Evolutionary conservation across 2,888 invertebrate species (phyloP).

Genomic region (Apamea crenata): DNA sequence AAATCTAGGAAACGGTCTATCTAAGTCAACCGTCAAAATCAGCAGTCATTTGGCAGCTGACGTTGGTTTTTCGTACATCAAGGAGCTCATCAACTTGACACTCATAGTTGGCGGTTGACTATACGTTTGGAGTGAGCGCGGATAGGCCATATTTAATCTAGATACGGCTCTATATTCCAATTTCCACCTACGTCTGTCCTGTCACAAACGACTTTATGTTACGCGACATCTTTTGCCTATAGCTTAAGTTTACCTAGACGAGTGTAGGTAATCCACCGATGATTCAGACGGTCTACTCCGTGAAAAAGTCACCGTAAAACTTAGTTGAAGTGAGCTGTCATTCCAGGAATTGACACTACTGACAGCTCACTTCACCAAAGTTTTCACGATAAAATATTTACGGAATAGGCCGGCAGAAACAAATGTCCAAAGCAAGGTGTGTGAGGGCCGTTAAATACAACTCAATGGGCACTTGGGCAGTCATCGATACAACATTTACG

Average conservation of each 20-base stretch:
- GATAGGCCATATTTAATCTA: too few relatives aligned
- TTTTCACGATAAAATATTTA: not conserved
- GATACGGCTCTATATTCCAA: too few relatives aligned
- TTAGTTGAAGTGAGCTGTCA: not conserved
- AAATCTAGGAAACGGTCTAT: not conserved
- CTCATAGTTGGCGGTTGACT: too few relatives aligned
- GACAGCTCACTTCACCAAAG: not conserved
- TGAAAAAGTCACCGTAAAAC: not conserved
- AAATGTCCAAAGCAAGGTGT: not conserved
- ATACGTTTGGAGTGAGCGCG: too few relatives aligned
- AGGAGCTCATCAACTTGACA: too few relatives aligned
- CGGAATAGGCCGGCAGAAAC: not conserved
- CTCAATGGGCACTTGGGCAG: slow-evolving; percentile 6
- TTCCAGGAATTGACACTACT: not conserved
- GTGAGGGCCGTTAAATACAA: not conserved
- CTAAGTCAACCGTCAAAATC: too few relatives aligned
- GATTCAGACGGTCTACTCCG: not conserved
- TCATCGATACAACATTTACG: slow-evolving; percentile 56
- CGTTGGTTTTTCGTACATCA: too few relatives aligned
- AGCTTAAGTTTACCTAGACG: not conserved
- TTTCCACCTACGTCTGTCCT: too few relatives aligned
- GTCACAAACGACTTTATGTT: too few relatives aligned
- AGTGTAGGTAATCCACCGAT: not conserved
- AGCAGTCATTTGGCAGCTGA: too few relatives aligned
- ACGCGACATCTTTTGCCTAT: not conserved